phyloP scores from a whole-genome alignment of 2,113 vertebrate genomes.

The Gymnocephalus cernua region DNA sequence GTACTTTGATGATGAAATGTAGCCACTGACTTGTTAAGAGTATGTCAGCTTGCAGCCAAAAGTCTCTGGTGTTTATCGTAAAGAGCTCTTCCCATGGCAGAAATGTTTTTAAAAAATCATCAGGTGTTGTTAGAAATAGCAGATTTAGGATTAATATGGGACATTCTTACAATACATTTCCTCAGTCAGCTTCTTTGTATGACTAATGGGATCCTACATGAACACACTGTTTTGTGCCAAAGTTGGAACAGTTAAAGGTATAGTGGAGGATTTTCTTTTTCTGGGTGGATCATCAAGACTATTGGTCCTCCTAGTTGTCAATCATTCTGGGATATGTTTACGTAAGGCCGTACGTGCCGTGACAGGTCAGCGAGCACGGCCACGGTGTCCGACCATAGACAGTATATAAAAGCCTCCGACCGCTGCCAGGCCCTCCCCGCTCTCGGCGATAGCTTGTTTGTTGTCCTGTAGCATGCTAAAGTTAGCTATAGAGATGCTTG shows the following conservation, averaged over 20 bases:
- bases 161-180: background rate
- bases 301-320: no score
- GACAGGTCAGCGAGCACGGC: no score
- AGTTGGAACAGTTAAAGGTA: background rate
- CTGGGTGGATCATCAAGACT: no score
- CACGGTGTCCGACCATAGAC: no score
- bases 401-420: no score
- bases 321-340: no score
- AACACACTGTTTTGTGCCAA: background rate
- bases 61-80: background rate
- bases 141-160: background rate
- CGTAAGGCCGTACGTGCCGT: no score
- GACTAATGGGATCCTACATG: background rate
- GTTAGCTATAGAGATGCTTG: no score
- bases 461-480: no score
- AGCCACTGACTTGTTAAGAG: conserved; percentile 8
- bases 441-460: no score
- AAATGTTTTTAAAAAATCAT: background rate
- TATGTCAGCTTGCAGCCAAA: background rate
- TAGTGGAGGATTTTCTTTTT: no score
- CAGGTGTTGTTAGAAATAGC: background rate
- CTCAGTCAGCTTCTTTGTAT: background rate
- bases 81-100: background rate
- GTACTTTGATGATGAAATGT: conserved; percentile 15
- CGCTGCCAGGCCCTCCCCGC: no score